phyloP scores from a whole-genome alignment of 2,113 vertebrate species.

The Lynx canadensis region DNA sequence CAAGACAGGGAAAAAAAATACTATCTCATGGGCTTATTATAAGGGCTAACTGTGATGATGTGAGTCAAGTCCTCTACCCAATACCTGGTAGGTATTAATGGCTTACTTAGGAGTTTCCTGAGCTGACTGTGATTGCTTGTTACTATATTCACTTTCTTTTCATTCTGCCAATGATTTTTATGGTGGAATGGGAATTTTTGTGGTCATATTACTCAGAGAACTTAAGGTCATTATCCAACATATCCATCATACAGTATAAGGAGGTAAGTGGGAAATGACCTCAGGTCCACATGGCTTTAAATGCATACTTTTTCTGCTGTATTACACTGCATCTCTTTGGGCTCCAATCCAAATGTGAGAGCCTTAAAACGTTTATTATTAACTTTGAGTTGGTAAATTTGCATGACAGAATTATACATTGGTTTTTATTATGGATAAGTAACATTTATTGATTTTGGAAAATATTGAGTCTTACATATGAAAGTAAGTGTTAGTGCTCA shows the following conservation, averaged over 20 bases:
- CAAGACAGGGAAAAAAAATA: background rate
- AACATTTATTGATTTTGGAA: constrained; percentile 8
- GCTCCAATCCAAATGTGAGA: background rate
- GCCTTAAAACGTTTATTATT: background rate
- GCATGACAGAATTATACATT: background rate
- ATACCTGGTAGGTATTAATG: background rate
- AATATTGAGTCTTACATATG: background rate
- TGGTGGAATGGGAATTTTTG: background rate
- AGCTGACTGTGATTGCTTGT: too few species aligned
- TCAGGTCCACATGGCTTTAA: background rate
- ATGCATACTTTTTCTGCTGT: background rate
- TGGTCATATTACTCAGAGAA: background rate
- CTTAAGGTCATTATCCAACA: background rate
- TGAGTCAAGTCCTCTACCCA: background rate
- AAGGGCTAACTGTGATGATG: background rate
- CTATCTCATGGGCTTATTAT: background rate
- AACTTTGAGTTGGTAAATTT: background rate
- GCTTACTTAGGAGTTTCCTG: background rate
- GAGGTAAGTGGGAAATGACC: background rate
- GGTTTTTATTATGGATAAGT: background rate
- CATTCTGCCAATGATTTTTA: background rate
- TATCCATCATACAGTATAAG: background rate
- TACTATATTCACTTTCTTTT: background rate
- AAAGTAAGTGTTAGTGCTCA: background rate
- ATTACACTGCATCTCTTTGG: background rate